Conservation (phyloP, 1,140 invertebrate species). For the Parapsyche elsis region DNA sequence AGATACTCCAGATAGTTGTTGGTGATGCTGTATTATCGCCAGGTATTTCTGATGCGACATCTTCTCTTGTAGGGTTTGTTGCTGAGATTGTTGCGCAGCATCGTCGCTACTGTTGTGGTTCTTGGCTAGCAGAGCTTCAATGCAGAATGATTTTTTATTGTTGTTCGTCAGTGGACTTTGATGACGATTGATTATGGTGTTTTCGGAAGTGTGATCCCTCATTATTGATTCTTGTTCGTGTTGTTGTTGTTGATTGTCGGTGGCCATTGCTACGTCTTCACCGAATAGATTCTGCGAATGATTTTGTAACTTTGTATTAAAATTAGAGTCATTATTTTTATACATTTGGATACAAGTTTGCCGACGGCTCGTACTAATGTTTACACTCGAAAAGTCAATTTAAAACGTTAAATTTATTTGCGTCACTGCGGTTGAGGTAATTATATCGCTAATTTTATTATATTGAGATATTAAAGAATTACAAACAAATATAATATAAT, state of each 20-base stretch:
- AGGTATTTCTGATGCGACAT: constrained; percentile 66
- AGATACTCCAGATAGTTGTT: constrained; percentile 63
- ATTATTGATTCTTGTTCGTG: constrained; percentile 22
- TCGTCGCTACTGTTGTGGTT: constrained; percentile 56
- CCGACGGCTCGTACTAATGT: background rate
- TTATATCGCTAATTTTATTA: too few species aligned
- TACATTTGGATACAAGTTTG: background rate
- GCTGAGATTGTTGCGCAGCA: constrained; percentile 37
- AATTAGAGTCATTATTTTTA: background rate
- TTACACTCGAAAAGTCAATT: too few species aligned
- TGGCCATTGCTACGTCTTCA: constrained; percentile 26
- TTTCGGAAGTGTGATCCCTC: constrained; percentile 32
- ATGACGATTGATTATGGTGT: constrained; percentile 42
- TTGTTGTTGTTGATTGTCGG: background rate
- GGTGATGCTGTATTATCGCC: constrained; percentile 63
- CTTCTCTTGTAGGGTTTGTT: constrained; percentile 59
- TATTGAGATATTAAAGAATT: too few species aligned
- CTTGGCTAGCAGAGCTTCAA: constrained; percentile 64
- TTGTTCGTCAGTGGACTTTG: constrained; percentile 41
- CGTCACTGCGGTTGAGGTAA: too few species aligned
- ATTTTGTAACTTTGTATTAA: background rate
- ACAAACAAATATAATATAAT: too few species aligned
- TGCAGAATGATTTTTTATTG: constrained; percentile 66
- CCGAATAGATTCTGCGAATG: background rate
- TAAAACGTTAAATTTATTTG: too few species aligned